phyloP scores from a whole-genome alignment of 2,113 vertebrate species.

The Bagarius yarrelli region DNA sequence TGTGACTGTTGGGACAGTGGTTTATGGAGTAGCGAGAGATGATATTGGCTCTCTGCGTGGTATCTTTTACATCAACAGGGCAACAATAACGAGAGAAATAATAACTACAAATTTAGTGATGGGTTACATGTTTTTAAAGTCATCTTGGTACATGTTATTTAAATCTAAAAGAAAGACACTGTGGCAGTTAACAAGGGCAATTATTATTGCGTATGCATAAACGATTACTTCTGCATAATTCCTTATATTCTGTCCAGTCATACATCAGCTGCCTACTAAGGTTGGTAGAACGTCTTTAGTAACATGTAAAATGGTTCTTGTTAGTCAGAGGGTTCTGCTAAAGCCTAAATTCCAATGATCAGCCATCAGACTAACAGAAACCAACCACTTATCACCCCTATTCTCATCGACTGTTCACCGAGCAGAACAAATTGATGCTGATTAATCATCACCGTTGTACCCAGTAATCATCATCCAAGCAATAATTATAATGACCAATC shows the following conservation, averaged over 20 bases:
- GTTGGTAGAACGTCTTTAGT: not conserved
- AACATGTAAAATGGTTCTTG: not conserved
- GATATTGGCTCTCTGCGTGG: not conserved
- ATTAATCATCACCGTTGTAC: too few species aligned
- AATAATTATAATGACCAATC: not conserved
- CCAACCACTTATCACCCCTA: not conserved
- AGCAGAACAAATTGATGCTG: too few species aligned
- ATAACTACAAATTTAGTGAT: not conserved
- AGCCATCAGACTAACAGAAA: not conserved
- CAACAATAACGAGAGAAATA: not conserved
- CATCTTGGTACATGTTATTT: not conserved
- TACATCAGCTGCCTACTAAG: not conserved
- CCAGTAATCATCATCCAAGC: not conserved
- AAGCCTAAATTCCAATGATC: not conserved
- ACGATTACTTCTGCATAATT: too few species aligned
- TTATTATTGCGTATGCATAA: not conserved
- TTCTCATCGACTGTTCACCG: too few species aligned
- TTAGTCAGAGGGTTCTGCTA: not conserved
- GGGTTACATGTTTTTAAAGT: not conserved
- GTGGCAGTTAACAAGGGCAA: not conserved
- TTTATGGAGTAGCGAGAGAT: not conserved
- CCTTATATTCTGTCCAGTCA: too few species aligned
- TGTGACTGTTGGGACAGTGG: slow-evolving; percentile 18
- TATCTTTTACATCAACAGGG: not conserved
- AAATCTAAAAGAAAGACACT: not conserved